Conservation (phyloP, 2,888 invertebrate genomes). For the Orthonevra nobilis region DNA sequence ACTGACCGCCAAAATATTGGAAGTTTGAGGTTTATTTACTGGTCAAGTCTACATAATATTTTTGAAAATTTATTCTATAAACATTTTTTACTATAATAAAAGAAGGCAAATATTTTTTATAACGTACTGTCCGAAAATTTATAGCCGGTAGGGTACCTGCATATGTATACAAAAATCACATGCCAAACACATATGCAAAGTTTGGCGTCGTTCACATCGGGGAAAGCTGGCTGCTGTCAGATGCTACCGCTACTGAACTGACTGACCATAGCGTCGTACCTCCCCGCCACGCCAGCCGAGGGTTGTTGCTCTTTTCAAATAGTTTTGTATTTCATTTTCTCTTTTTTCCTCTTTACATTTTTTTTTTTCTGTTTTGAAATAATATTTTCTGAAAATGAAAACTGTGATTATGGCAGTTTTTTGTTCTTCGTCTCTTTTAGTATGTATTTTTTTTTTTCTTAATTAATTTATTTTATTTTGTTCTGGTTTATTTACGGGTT, state of each 20-base stretch:
- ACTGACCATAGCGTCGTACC: constrained; percentile 39
- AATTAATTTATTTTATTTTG: constrained; percentile 65
- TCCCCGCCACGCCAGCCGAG: constrained; percentile 40
- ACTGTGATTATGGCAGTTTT: constrained; percentile 34
- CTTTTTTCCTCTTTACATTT: constrained; percentile 11
- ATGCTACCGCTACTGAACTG: constrained; percentile 42
- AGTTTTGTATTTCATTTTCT: constrained; percentile 54
- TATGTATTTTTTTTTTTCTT: no score
- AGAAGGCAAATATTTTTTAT: no score
- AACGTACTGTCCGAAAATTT: no score
- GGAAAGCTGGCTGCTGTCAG: constrained; percentile 56
- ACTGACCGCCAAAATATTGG: no score
- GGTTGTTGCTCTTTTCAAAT: constrained; percentile 69
- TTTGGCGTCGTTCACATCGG: constrained; percentile 47
- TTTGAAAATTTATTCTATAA: no score
- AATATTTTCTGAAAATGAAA: constrained; percentile 51
- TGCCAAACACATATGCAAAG: constrained; percentile 48
- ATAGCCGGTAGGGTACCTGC: no score
- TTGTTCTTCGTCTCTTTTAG: constrained; percentile 30
- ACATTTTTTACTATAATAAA: no score
- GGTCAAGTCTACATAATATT: no score
- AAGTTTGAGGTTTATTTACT: no score
- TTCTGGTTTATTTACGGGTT: constrained; percentile 41
- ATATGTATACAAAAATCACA: constrained; percentile 35
- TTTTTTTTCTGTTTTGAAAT: constrained; percentile 51